Conservation (phyloP, 2,113 vertebrate genomes). For the Lepus americanus region DNA sequence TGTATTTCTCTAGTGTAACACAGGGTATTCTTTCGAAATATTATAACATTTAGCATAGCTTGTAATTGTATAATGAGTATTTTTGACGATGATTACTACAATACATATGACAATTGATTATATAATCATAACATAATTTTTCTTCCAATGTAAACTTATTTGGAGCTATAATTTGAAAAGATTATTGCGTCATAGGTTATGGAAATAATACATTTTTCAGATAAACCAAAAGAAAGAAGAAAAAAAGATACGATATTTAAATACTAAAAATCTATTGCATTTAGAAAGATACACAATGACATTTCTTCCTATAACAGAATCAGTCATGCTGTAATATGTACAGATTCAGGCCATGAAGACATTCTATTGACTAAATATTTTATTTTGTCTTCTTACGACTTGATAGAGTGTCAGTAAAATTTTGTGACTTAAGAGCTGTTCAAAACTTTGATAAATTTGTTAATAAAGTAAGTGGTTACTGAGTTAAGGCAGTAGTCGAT, state of each 20-base stretch:
- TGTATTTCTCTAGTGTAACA: neutral
- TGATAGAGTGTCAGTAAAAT: conserved; percentile 57
- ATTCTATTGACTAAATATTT: conserved; percentile 44
- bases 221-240: conserved; percentile 15
- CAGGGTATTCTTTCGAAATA: neutral
- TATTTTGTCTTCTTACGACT: conserved; percentile 53
- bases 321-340: neutral
- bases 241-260: neutral
- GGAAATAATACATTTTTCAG: conserved; percentile 33
- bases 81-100: conserved; percentile 13
- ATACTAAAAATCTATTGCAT: conserved; percentile 7
- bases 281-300: neutral
- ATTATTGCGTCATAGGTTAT: neutral
- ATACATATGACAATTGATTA: neutral
- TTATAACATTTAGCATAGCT: neutral
- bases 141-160: neutral
- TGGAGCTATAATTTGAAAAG: conserved; percentile 1
- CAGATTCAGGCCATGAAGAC: conserved; percentile 53
- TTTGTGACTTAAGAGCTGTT: conserved; percentile 62
- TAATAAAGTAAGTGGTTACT: conserved; percentile 68
- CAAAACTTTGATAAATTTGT: conserved; percentile 69
- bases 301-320: neutral
- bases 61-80: neutral
- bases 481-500: conserved; percentile 49
- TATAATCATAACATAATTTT: neutral